phyloP scores from a whole-genome alignment of 2,113 vertebrate species.

The Peromyscus polionotus region DNA sequence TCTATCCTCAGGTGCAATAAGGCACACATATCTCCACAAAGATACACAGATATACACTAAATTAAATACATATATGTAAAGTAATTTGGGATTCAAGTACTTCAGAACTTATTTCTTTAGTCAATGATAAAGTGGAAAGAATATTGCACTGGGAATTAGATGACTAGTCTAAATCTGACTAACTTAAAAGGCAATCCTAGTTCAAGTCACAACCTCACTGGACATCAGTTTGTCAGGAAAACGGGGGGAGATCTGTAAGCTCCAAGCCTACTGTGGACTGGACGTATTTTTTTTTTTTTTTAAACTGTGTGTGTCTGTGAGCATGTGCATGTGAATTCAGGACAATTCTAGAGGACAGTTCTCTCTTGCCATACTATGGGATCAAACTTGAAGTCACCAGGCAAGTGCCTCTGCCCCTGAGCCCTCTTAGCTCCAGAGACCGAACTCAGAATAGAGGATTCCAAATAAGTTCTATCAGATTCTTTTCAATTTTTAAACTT shows the following conservation, averaged over 20 bases:
- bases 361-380: neutral
- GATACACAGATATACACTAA: neutral
- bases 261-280: neutral
- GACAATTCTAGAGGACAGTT: neutral
- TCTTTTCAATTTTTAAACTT: conserved; percentile 46
- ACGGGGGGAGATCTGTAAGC: neutral
- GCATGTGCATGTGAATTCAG: neutral
- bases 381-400: no score
- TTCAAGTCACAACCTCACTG: conserved; percentile 23
- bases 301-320: neutral
- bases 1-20: neutral
- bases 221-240: conserved; percentile 11
- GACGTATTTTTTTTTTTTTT: neutral
- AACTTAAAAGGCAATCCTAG: conserved; percentile 4
- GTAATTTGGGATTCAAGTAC: conserved; percentile 46
- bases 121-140: neutral
- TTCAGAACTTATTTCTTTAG: conserved; percentile 34
- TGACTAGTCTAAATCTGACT: conserved; percentile 48
- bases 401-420: neutral
- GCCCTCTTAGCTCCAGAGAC: neutral
- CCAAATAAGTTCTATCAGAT: conserved; percentile 33
- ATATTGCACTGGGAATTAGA: conserved; percentile 47
- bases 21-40: neutral
- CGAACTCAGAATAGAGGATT: conserved; percentile 19
- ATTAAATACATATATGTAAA: neutral